Evolutionary conservation across 2,113 vertebrate genomes (phyloP), one percentile per base, ranked within the genome.

Genomic region (Upupa epops): DNA sequence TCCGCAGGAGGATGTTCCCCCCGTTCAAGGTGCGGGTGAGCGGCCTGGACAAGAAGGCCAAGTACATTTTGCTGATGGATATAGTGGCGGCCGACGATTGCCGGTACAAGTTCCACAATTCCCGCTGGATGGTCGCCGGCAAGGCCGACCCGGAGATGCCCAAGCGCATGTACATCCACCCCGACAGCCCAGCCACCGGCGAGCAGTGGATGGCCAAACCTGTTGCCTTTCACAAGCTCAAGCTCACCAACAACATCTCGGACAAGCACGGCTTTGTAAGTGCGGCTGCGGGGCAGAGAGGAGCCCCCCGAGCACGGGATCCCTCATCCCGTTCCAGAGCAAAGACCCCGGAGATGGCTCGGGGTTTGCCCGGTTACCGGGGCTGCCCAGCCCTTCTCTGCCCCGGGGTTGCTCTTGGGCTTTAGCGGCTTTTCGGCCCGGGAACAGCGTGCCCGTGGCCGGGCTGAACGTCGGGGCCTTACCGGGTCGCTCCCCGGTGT

Each of bases 181-280:
- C 99, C 56, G 99, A 99, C 97, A 99, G 99, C 93, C 99, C 99
- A 3, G 99, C 99, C 95, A 99, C 99, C 1, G 99, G 99, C 14
- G 99, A 99, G 97, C 99, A 99, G 98, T 99, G 99, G 99, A 99
- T 99, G 99, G 99, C 99, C 92, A 99, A 99, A 95, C 98, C 99
- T 55, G 99, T 99, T 94, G 98, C 99, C 70, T 99, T 99, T 94
- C 99, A 99, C 96, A 99, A 99, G 92, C 98, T 99, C 94, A 99
- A 99, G 91, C 98, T 99, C 86, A 99, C 99, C 95, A 99, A 99
- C 98, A 99, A 99, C 97, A 99, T 99, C 95, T 99, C 99, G 7
- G 99, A 99, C 97, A 99, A 99, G 90, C 99, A 99, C 69, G 99
- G 99, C 98, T 99, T 99, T 94, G 99, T 99, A 98, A 99, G 99